Base-by-base conservation (phyloP, 2,113 vertebrate genomes). In the Hirundichthys speculiger region DNA sequence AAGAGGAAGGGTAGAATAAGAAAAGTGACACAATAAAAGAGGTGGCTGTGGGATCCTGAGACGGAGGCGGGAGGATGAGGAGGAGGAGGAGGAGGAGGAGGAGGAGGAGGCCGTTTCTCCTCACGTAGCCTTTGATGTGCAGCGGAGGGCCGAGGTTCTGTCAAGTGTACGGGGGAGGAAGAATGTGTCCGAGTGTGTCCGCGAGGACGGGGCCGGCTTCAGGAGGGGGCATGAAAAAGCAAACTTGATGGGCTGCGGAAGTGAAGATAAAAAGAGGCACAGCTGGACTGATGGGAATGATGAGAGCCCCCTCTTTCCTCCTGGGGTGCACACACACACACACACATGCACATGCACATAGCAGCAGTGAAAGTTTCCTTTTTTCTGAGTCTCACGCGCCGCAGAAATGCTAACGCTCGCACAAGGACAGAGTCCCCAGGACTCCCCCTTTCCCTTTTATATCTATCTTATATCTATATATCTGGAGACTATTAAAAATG, bases 161-260 rank as follows among this genome's bases (percentile, higher is more conserved):
- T 81, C 83, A 84, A 82, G 82, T 74, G 71, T 70, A 83, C 51
- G 61, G 58, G 46, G 48, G 55, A 52, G n/a, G 55, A 51, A 59
- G 59, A 48, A 54, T 25, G 39, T 24, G 60, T 41, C 46, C 45
- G 50, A 54, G 52, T 52, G 50, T 60, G 61, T 59, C 22, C 21
- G 39, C 39, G 39, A 50, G 39, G 15, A 15, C 18, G 45, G 64
- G 68, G 24, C 14, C 16, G 16, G 34, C 61, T 25, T 12, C 21
- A 16, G 45, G 25, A 66, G 73, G 62, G 64, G 67, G 82, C 69
- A 25, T 87, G 80, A 75, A 88, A 80, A 89, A 89, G 66, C 53
- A 30, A 83, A 69, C 63, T 82, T 86, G 78, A 88, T 83, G 78
- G 81, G 73, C 76, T 86, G 74, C 85, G 86, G 90, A 91, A 91